phyloP scores from a whole-genome alignment of 2,113 vertebrate genomes.

The Egretta garzetta region DNA sequence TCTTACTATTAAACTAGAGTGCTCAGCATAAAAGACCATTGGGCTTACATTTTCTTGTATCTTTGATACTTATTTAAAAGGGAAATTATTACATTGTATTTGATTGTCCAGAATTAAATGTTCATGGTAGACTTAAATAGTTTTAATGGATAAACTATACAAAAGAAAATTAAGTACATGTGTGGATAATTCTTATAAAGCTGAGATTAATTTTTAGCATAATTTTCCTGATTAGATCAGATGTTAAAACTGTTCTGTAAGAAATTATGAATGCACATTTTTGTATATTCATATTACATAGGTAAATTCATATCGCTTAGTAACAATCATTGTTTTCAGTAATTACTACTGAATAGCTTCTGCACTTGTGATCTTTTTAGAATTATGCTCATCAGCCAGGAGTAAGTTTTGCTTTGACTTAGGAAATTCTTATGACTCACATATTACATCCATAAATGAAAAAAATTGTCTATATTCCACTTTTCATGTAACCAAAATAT shows the following conservation, averaged over 20 bases:
- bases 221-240: neutral
- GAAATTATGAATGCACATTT: neutral
- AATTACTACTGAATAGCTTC: neutral
- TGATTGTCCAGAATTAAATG: neutral
- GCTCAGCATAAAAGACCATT: constrained; percentile 12
- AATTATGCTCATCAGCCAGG: neutral
- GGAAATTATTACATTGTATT: neutral
- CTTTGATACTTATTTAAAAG: neutral
- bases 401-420: neutral
- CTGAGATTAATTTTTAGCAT: neutral
- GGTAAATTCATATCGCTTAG: neutral
- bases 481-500: neutral
- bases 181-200: neutral
- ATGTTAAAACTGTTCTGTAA: neutral
- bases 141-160: neutral
- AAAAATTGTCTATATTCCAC: neutral
- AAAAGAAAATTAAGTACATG: neutral
- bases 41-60: neutral
- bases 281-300: neutral
- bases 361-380: neutral
- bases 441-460: neutral
- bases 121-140: neutral
- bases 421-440: neutral
- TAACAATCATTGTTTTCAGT: neutral
- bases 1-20: constrained; percentile 35